A percentile compares a stretch with the other conserved stretches of the same genome.
Conservation (phyloP, 2,888 invertebrate species). For the Strigamia crassipes region DNA sequence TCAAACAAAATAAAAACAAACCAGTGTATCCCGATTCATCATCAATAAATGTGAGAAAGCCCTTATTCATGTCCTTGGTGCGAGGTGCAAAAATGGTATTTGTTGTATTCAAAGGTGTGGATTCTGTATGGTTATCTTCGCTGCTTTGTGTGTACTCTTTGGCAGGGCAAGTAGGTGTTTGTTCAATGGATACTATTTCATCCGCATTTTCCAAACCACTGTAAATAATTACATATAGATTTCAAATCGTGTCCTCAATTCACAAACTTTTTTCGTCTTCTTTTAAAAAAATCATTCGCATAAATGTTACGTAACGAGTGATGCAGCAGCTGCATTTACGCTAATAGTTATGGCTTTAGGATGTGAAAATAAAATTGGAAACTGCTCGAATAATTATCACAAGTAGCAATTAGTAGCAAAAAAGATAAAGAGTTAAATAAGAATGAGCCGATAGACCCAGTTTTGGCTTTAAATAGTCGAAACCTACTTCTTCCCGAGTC, state of each 20-base stretch:
- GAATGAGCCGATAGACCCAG: too few relatives aligned
- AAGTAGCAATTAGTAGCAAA: neutral
- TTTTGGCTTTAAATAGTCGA: too few relatives aligned
- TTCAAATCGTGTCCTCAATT: slow-evolving; percentile 50
- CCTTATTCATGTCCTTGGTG: slow-evolving; percentile 92
- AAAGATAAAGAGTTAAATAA: too few relatives aligned
- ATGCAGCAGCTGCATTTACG: neutral
- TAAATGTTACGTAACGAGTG: slow-evolving; percentile 47
- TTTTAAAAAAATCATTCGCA: neutral
- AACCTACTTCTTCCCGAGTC: neutral
- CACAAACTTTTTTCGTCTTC: neutral
- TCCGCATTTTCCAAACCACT: slow-evolving; percentile 79
- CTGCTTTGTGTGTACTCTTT: slow-evolving; percentile 43
- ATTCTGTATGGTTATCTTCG: slow-evolving; percentile 53
- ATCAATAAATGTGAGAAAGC: slow-evolving; percentile 84
- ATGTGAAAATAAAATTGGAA: neutral
- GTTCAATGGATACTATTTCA: slow-evolving; percentile 70
- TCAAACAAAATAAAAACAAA: slow-evolving; percentile 60
- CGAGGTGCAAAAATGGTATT: slow-evolving; percentile 75
- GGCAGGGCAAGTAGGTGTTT: slow-evolving; percentile 48
- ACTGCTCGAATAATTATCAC: neutral
- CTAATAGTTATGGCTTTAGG: neutral
- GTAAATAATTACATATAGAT: slow-evolving; percentile 56
- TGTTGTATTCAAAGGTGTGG: slow-evolving; percentile 67
- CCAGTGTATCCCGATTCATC: slow-evolving; percentile 82